Conservation (phyloP, 2,888 invertebrate genomes). For the Drosophila anomelani region DNA sequence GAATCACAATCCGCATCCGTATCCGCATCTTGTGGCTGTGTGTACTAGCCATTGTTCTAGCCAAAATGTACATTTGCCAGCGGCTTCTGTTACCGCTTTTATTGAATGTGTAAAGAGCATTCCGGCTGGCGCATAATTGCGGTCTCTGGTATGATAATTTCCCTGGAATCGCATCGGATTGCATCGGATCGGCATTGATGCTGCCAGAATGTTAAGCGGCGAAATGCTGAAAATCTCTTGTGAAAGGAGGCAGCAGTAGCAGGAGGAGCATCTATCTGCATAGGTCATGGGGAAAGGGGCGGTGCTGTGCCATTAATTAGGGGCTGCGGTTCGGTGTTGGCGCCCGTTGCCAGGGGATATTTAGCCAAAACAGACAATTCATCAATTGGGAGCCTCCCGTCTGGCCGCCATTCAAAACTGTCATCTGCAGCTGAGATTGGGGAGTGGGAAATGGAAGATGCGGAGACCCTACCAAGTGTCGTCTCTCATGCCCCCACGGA, state of each 20-base stretch:
- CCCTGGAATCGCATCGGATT: constrained; percentile 31
- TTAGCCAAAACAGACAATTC: constrained; percentile 70
- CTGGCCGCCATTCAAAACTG: constrained; percentile 59
- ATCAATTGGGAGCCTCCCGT: constrained; percentile 69
- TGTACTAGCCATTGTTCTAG: constrained; percentile 43
- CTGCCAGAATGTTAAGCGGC: constrained; percentile 51
- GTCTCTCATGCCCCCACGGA: constrained; percentile 10
- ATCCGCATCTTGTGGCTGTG: constrained; percentile 21
- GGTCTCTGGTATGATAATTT: constrained; percentile 71
- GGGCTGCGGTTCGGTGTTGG: constrained; percentile 23
- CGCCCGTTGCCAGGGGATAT: constrained; percentile 33
- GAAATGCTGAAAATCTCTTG: constrained; percentile 46
- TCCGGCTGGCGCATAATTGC: constrained; percentile 68
- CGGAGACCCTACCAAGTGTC: constrained; percentile 30
- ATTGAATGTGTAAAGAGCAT: constrained; percentile 59
- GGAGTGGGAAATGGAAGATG: constrained; percentile 2
- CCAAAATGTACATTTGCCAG: constrained; percentile 43
- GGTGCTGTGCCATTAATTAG: constrained; percentile 26
- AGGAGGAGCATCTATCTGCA: constrained; percentile 32
- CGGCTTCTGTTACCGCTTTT: constrained; percentile 55
- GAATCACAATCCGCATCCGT: constrained; percentile 35
- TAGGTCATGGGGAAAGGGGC: not conserved
- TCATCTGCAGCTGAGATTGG: constrained; percentile 64
- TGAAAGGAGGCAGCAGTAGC: not conserved
- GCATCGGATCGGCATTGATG: constrained; percentile 51